Evolutionary conservation across 2,888 invertebrate species (phyloP).

Genomic region (Mellilla xanthometata): DNA sequence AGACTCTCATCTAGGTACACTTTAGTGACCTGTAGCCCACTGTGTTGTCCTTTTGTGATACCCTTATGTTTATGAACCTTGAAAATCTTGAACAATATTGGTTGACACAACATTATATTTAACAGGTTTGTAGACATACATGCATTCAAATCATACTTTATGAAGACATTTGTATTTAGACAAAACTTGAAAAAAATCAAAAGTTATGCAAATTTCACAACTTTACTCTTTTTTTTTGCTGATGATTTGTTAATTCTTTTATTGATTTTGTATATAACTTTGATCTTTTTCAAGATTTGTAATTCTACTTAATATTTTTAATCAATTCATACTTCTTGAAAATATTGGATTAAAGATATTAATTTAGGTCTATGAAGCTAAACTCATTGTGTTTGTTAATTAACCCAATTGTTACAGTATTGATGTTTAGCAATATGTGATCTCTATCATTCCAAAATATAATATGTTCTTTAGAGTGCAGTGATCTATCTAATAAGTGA

Average conservation of each 20-base stretch:
- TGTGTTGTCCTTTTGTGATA: constrained; percentile 83
- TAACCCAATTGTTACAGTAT: too few species aligned
- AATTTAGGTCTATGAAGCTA: too few species aligned
- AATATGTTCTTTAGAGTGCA: too few species aligned
- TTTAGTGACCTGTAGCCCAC: constrained; percentile 70
- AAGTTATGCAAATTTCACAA: too few species aligned
- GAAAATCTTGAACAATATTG: constrained; percentile 75
- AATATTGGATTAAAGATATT: background rate
- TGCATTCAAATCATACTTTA: constrained; percentile 27
- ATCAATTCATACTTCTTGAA: constrained; percentile 6
- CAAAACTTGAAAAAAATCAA: constrained; percentile 21
- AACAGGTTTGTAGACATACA: constrained; percentile 54
- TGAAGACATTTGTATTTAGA: background rate
- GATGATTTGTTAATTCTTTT: too few species aligned
- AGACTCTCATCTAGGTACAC: constrained; percentile 78
- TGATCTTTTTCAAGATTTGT: constrained; percentile 13
- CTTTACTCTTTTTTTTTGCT: too few species aligned
- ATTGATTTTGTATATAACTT: too few species aligned
- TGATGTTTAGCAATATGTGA: too few species aligned
- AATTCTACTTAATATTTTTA: background rate
- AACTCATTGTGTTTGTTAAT: too few species aligned
- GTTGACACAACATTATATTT: constrained; percentile 58
- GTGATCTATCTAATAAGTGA: too few species aligned
- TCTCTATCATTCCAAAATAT: too few species aligned
- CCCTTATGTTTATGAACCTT: constrained; percentile 75